A percentile compares a stretch with the other conserved stretches of the same genome.
These are phyloP conservation scores for Micronycteris hirsuta DNA, from an alignment of 2,113 vertebrate species.

Conservation along the genomic window DNA sequence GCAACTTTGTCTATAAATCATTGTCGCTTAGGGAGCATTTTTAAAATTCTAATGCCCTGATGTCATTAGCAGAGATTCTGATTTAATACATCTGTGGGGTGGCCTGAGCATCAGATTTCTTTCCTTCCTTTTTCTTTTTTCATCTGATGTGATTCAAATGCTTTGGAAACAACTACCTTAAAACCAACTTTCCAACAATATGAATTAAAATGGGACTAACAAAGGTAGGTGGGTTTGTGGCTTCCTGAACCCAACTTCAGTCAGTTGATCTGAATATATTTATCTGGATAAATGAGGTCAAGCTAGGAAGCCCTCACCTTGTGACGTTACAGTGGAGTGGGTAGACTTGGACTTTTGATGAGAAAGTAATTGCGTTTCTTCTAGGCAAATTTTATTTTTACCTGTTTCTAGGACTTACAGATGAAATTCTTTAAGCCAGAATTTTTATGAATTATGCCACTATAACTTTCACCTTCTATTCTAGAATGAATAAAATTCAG, in stretches of 20 bases:
- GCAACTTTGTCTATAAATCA: neutral
- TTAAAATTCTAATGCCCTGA: neutral
- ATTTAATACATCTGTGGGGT: neutral
- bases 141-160: neutral
- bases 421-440: neutral
- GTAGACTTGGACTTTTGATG: neutral
- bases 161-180: neutral
- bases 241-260: neutral
- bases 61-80: neutral
- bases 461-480: neutral
- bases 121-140: neutral
- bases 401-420: neutral
- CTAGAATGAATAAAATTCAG: neutral
- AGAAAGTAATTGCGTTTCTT: neutral
- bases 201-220: neutral
- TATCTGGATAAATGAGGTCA: neutral
- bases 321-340: neutral
- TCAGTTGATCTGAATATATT: neutral
- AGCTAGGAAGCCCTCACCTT: neutral
- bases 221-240: neutral
- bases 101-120: neutral
- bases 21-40: neutral
- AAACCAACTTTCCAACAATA: neutral
- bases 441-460: neutral
- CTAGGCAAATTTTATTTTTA: neutral